Base-by-base conservation (phyloP, 2,888 invertebrate genomes). In the Amphipoea oculea region DNA sequence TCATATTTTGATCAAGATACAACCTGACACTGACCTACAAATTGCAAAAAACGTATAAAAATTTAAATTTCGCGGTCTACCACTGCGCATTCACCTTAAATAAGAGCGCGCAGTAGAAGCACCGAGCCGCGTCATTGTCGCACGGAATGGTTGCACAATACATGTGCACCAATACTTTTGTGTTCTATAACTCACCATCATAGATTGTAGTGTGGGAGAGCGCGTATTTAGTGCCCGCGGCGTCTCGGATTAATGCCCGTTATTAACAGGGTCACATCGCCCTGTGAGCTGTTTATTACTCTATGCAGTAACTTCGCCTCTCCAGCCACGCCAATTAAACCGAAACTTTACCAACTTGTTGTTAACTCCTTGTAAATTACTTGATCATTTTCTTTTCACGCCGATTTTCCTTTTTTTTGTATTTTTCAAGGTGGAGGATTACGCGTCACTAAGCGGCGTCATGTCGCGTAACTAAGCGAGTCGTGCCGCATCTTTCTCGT, bases 361-460 rank as follows among this genome's bases (percentile, higher is more conserved):
- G 79, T 79, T 70, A 81, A 83, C 79, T 89, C 63, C 76, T 81
- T 78, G 76, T 73, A 71, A 82, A 86, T 84, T 83, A 83, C 78
- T 87, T 78, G 68, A 79, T 78, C 71, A 83, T 79, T 83, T 83
- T 76, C 66, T 66, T 79, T 79, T 65, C 17, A 57, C 66, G 36
- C n/a, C 4, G 12, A 65, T 48, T 78, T 76, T 70, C 57, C 62
- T 75, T 40, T 36, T 67, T 67, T 51, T 29, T 51, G 12, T 42
- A 69, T 63, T 70, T 60, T 65, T 29, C 40, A 60, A 23, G n/a
- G 7, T 17, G 4, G 68, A 29, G 42, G 48, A 17, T 48, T 23
- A 23, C 29, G 57, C 45, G 63, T 4, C 17, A 57, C 54, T 45
- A 6, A 40, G 36, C 36, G 45, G 23, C 6, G 14, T 40, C 79